Base-by-base conservation (phyloP, 2,113 vertebrate species). In the Prochilodus magdalenae region DNA sequence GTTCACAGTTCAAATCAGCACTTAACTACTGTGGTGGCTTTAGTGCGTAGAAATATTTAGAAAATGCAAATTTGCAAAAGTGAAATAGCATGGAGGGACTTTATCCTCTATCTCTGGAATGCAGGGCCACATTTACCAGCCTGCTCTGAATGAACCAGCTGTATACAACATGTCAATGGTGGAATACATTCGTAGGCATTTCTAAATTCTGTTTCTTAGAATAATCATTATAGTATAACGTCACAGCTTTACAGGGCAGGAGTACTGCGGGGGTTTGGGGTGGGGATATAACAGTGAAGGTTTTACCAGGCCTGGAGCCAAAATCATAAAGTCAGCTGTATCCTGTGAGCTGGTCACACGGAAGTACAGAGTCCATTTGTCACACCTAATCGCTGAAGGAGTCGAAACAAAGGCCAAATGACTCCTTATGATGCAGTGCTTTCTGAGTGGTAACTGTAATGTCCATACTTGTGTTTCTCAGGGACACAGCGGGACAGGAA, bases 401-500 rank as follows among this genome's bases (percentile, higher is more conserved):
- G 51, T 18, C 74, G 36, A 60, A 22, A 27, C 40, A 14, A 29
- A 30, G 27, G 33, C 57, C 36, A 29, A 1, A 33, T 22, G 30
- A 66, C 14, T 40, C 29, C 40, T 55, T 55, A 26, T 49, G 22
- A 20, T 53, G 14, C 20, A n/a, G n/a, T 30, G 20, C 30, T 33
- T 47, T 63, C 62, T 57, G 26, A 57, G 8, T 24, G 15, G 16
- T 75, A 26, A 78, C 47, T 30, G 44, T 81, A 75, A 11, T 83
- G 73, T 78, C 11, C 8, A n/a, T 10, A 27, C 83, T 63, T 71
- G 40, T 27, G 59, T 87, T 84, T 13, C 0, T 0, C 85, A 98
- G 97, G 97, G 97, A 99, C 90, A 98, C 97, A 0, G 97, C 97
- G 0, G 97, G 97, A 27, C 97, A 99, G 83, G 97, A 98, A 77